These are phyloP conservation scores for Falco peregrinus DNA, from an alignment of 2,797 vertebrate species.

Conservation along the genomic window DNA sequence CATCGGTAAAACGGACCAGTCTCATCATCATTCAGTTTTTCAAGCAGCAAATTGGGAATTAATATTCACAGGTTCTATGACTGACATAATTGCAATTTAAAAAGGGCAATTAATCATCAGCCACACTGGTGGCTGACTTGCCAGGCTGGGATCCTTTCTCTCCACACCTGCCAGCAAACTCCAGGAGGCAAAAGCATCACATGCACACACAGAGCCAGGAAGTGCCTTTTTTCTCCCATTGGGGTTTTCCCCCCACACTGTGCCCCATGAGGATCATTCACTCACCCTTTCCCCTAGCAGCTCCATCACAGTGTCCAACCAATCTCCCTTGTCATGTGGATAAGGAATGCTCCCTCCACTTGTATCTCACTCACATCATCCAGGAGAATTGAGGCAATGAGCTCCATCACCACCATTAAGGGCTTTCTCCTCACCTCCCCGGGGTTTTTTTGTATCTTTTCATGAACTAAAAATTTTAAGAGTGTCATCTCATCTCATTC, in stretches of 20 bases:
- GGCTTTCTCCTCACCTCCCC: neutral
- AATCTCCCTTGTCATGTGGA: accelerated
- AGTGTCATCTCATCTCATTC: neutral
- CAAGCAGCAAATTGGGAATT: slow-evolving; percentile 78
- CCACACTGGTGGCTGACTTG: slow-evolving; percentile 58
- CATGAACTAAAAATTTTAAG: neutral
- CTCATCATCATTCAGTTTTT: slow-evolving; percentile 73
- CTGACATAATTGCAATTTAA: slow-evolving; percentile 83
- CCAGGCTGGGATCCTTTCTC: slow-evolving; percentile 45
- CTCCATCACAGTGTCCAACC: neutral
- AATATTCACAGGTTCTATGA: slow-evolving; percentile 76
- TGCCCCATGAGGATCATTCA: neutral
- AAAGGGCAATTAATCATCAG: slow-evolving; percentile 83
- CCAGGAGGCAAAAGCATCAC: neutral
- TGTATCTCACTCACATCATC: neutral
- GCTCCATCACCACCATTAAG: neutral
- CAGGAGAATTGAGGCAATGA: neutral
- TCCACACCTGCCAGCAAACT: slow-evolving; percentile 53
- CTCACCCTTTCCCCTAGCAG: neutral
- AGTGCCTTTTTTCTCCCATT: neutral
- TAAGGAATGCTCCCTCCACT: neutral
- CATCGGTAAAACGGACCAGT: neutral
- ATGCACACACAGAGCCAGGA: neutral
- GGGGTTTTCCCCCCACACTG: neutral
- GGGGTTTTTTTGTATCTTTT: neutral